A percentile compares a stretch with the other conserved stretches of the same genome.
Conservation (phyloP, 2,797 vertebrate genomes). For the Tympanoctomys barrerae region DNA sequence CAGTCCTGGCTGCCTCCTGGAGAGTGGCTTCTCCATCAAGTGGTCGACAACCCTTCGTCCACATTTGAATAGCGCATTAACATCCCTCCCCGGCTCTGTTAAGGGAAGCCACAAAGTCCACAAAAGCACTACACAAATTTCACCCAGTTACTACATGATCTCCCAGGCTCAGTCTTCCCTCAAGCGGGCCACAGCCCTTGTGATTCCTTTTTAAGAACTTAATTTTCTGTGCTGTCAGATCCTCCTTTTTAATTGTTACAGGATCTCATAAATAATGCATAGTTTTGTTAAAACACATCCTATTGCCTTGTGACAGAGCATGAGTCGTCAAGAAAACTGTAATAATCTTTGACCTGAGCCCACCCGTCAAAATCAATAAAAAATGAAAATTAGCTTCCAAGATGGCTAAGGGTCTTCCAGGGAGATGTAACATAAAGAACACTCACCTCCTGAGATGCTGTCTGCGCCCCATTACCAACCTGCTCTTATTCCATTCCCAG, state of each 20-base stretch:
- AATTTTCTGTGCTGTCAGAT: constrained; percentile 74
- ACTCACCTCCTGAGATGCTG: background rate
- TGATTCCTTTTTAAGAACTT: constrained; percentile 71
- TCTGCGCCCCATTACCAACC: background rate
- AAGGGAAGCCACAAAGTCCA: background rate
- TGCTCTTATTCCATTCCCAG: constrained; percentile 5
- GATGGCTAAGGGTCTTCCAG: constrained; percentile 30
- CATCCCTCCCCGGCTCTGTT: background rate
- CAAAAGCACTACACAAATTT: background rate
- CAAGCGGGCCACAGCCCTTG: constrained; percentile 59
- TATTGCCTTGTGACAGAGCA: constrained; percentile 63
- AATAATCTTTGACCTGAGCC: constrained; percentile 38
- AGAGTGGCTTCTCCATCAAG: background rate
- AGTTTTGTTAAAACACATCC: constrained; percentile 73
- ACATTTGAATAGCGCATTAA: background rate
- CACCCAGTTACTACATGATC: background rate
- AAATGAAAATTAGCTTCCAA: constrained; percentile 61
- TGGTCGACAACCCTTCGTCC: background rate
- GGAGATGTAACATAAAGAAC: background rate
- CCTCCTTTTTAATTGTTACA: constrained; percentile 80
- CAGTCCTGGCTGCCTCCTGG: background rate
- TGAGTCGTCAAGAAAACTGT: constrained; percentile 60
- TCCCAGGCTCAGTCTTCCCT: background rate
- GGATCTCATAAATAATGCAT: constrained; percentile 85
- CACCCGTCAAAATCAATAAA: constrained; percentile 35